phyloP scores from a whole-genome alignment of 2,888 invertebrate species.

The Agapetus fuscipes region DNA sequence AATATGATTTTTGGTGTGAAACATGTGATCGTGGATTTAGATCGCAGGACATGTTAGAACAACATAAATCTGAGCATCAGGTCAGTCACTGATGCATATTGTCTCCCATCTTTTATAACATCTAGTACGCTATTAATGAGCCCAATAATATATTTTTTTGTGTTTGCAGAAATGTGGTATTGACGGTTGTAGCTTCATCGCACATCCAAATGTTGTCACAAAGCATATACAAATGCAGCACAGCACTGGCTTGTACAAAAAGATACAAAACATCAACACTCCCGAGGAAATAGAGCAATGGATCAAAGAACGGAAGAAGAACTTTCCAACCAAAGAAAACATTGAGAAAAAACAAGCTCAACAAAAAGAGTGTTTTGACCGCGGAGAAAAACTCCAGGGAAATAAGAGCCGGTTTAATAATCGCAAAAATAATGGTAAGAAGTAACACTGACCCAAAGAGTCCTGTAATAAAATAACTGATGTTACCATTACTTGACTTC shows the following conservation, averaged over 20 bases:
- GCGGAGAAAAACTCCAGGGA: conserved; percentile 64
- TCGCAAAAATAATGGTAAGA: conserved; percentile 25
- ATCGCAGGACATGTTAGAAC: conserved; percentile 45
- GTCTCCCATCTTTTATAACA: conserved; percentile 2
- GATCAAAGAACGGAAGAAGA: conserved; percentile 70
- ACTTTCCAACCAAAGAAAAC: conserved; percentile 65
- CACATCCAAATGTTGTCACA: conserved; percentile 68
- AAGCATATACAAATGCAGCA: conserved; percentile 80
- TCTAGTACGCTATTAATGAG: background rate
- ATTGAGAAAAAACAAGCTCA: conserved; percentile 53
- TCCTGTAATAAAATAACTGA: no score
- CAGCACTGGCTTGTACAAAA: conserved; percentile 69
- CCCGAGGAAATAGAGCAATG: conserved; percentile 79
- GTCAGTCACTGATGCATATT: conserved; percentile 24
- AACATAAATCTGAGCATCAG: conserved; percentile 66
- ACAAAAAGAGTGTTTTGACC: conserved; percentile 53
- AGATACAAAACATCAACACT: conserved; percentile 62
- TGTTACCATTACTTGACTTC: no score
- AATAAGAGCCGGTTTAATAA: conserved; percentile 30
- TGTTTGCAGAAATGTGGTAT: conserved; percentile 57
- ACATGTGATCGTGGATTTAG: conserved; percentile 72
- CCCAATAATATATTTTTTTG: background rate
- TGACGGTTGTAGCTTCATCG: conserved; percentile 71
- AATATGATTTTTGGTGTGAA: conserved; percentile 53
- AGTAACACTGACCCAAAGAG: no score